phyloP scores from a whole-genome alignment of 53 echinoderm and acorn worm genomes.

The Holothuria scabra region DNA sequence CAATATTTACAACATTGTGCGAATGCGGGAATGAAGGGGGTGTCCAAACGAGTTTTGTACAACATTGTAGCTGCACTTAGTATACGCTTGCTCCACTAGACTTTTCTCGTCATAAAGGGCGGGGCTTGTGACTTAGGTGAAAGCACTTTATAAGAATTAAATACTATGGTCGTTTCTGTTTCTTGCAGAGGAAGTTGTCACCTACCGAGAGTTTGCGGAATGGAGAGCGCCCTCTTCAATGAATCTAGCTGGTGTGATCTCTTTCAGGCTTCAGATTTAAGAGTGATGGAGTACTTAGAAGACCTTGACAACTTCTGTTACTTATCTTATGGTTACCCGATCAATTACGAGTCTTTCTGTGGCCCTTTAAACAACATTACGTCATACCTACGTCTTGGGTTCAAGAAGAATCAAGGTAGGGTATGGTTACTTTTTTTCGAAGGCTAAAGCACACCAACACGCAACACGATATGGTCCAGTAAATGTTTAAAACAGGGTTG shows the following conservation, averaged over 20 bases:
- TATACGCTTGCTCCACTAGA: too few species aligned
- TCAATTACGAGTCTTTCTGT: conserved; percentile 81
- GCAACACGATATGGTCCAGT: too few species aligned
- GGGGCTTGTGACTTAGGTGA: too few species aligned
- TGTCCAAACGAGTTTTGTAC: too few species aligned
- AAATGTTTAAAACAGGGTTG: too few species aligned
- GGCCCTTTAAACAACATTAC: conserved; percentile 60
- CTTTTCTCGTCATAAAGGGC: too few species aligned
- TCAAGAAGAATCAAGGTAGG: neutral
- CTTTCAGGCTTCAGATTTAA: conserved; percentile 59
- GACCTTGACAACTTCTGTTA: conserved; percentile 84
- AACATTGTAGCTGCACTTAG: too few species aligned
- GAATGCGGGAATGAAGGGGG: too few species aligned
- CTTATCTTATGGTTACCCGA: conserved; percentile 69
- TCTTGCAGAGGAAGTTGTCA: conserved; percentile 71
- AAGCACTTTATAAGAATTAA: too few species aligned
- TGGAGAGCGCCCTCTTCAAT: conserved; percentile 65
- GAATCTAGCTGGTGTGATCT: conserved; percentile 73
- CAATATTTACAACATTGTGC: too few species aligned
- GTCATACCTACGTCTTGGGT: conserved; percentile 31
- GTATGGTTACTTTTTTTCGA: too few species aligned
- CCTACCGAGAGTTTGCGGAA: conserved; percentile 73
- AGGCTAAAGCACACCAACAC: too few species aligned
- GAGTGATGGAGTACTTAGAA: conserved; percentile 71
- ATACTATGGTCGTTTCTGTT: neutral